Evolutionary conservation across 2,888 invertebrate species (phyloP).

Genomic region (Acleris emargana): DNA sequence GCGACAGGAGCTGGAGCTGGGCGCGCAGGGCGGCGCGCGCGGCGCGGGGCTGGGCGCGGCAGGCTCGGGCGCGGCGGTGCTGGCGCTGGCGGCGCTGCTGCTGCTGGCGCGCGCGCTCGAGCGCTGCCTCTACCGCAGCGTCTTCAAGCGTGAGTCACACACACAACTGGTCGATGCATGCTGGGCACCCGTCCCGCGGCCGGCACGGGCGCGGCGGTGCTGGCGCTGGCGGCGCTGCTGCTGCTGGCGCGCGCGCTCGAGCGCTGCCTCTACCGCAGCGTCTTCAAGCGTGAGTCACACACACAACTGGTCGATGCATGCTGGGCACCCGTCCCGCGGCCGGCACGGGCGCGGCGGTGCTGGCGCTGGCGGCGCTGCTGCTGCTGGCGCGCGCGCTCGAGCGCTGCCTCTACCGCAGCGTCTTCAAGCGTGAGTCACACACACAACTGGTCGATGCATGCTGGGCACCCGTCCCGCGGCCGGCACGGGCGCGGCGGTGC

Average conservation of each 20-base stretch:
- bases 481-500: conserved; percentile 51
- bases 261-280: conserved; percentile 52
- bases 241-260: conserved; percentile 59
- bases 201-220: conserved; percentile 51
- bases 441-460: not conserved
- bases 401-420: conserved; percentile 52
- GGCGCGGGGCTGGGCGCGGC: conserved; percentile 38
- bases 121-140: conserved; percentile 52
- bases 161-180: no score
- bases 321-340: conserved; percentile 41
- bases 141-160: conserved; percentile 51
- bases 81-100: conserved; percentile 58
- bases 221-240: conserved; percentile 58
- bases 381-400: conserved; percentile 59
- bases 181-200: no score
- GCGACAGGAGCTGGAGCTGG: not conserved
- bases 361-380: conserved; percentile 58
- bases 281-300: conserved; percentile 51
- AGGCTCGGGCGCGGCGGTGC: conserved; percentile 51
- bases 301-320: not conserved
- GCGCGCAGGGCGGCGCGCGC: not conserved
- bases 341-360: conserved; percentile 51
- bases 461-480: conserved; percentile 41
- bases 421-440: conserved; percentile 51
- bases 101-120: conserved; percentile 59